Conservation (phyloP, 2,797 vertebrate species). For the Pteropus rufus region DNA sequence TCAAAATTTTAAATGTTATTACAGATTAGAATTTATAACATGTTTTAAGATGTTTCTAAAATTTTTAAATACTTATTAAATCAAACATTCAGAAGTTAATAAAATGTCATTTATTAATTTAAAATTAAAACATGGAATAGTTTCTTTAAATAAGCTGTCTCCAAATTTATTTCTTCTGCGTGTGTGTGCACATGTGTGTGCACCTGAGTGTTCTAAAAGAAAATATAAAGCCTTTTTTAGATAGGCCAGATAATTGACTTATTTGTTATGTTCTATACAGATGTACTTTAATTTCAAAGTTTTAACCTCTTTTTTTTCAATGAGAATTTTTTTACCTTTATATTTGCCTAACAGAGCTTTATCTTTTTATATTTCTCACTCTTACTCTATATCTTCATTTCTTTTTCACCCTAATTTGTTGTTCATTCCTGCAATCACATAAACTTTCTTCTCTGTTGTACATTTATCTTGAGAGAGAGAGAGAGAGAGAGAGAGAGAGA, state of each 20-base stretch:
- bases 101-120: not conserved
- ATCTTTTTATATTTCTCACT: not conserved
- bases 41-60: slow-evolving; percentile 11
- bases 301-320: not conserved
- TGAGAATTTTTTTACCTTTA: not conserved
- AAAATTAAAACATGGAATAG: not conserved
- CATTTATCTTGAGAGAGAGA: not conserved
- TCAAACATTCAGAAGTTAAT: not conserved
- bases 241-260: not conserved
- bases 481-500: not conserved
- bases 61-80: not conserved
- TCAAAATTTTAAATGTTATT: not conserved
- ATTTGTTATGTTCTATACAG: not conserved
- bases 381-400: not conserved
- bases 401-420: not conserved
- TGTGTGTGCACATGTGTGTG: no score
- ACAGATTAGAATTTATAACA: not conserved
- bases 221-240: not conserved
- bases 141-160: not conserved
- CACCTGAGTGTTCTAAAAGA: not conserved
- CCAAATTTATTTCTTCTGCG: not conserved
- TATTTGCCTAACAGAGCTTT: not conserved
- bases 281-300: not conserved
- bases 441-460: not conserved
- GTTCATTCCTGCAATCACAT: not conserved